Base-by-base conservation (phyloP, 1,140 invertebrate genomes). In the Eumeta japonica region DNA sequence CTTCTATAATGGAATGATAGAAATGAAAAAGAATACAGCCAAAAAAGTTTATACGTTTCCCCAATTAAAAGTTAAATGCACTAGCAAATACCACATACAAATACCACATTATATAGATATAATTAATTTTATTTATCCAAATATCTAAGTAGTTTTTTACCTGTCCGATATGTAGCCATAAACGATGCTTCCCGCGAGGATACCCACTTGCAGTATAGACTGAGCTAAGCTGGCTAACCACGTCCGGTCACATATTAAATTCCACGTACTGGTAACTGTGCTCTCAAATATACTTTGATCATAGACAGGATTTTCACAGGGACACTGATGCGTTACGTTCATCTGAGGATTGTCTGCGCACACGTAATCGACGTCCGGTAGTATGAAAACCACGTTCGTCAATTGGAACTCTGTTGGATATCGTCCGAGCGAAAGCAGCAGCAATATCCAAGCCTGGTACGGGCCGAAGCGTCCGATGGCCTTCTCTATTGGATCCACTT, bases 331-430 rank as follows among this genome's bases (percentile, higher is more conserved):
- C n/a, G 63, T 63, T 17, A 51, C 41, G 2, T 70, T 62, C 15
- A 60, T 51, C 0, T 55, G 57, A 5, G 43, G 46, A 10, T 67
- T 67, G 54, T 55, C 48, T 14, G 66, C 75, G 41, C 84, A 87
- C 34, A 68, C 75, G 46, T 81, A 85, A 47, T 81, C 74, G 1
- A 77, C 77, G 9, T 74, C 75, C 1, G 84, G 84, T 28, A 84
- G 78, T 27, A 86, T 61, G 53, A 87, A 86, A 5, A 82, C 75
- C 3, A 86, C 83, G 3, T 83, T 83, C 7, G 81, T 58, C 39
- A 85, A 76, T 52, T 85, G 82, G 76, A 83, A 85, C 16, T 84
- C 82, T 1, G 83, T 80, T 0, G 85, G 83, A 45, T 83, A 79
- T 37, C 84, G 83, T 2, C 83, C 73, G 1, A 88, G 50, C 1